Base-by-base conservation (phyloP, 2,113 vertebrate genomes). In the Macaca mulatta region DNA sequence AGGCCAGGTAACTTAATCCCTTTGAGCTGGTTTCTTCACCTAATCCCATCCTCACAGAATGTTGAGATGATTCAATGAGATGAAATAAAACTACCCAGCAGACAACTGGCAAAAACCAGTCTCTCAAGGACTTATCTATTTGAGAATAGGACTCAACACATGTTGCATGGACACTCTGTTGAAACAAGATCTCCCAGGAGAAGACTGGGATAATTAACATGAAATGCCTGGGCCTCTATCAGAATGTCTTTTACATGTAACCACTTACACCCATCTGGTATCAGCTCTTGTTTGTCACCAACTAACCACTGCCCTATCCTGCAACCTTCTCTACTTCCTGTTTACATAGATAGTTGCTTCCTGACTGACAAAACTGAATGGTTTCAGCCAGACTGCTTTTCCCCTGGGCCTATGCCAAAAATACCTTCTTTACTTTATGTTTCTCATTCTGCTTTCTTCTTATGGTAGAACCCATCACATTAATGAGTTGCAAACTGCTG, bases 321-420 rank as follows among this genome's bases (percentile, higher is more conserved):
- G 89, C 88, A 98, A 55, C 97, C 96, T 97, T 96, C 93, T 97
- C 88, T 97, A 96, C 97, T 98, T 98, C 98, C 97, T 98, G 98
- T 98, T 98, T 98, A 97, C 45, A 22, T 96, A 96, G 85, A 95
- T 97, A 84, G 98, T 97, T 93, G 94, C 96, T 98, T 98, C 97
- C 98, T 97, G 94, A 59, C 94, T 30, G 64, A 90, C 94, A 64
- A 85, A 93, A 93, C 90, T 50, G 77, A 97, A 93, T 67, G 7
- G 40, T 97, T 85, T 98, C 84, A 94, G 95, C 88, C 95, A 97
- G 90, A 72, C 97, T 96, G 87, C 95, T 85, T 97, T 98, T 96
- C 84, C 77, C 52, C 84, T 97, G 95, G 87, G 92, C 77, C 35
- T 16, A 35, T 38, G 95, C 98, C 97, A 97, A 96, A 59, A 93